Base-by-base conservation (phyloP, 1,140 invertebrate genomes). In the Phthorimaea operculella region DNA sequence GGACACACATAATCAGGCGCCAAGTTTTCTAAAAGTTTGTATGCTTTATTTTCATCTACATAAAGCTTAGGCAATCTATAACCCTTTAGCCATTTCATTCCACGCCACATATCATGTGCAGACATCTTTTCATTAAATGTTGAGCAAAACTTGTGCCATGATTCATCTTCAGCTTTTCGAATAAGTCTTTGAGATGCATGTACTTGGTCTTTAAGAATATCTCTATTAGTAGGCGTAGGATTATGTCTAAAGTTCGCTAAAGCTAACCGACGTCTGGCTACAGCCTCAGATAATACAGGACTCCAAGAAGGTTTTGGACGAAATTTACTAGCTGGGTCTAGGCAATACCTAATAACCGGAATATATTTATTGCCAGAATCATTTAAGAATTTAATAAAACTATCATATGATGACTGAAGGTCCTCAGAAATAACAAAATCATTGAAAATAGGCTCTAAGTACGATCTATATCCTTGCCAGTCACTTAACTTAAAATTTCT, bases 21-120 rank as follows among this genome's bases (percentile, higher is more conserved):
- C 45, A 63, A 21, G 44, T 11, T 42, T 11, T 42, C n/a, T 34
- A 66, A 39, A 11, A 63, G 36, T 0, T 52, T 7, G 7, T 51
- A 47, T 11, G 51, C 57, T 34, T n/a, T 45, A 1, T 18, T n/a
- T 48, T 52, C 33, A 47, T 54, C 14, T 9, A 63, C 36, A 39
- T 49, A 28, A 0, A 10, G 39, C 33, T 15, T 58, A 17, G 1
- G 5, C 0, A 11, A 11, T 21, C 21, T 16, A 18, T 61, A 45
- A 0, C 64, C 64, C 52, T 66, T 66, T 10, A 64, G 3, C 64
- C 64, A 67, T 28, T 33, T 60, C 62, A 67, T 67, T 33, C 34
- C 54, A 12, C 33, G 44, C 63, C 63, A 66, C 51, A 66, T 54
- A 14, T 66, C 53, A 18, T 28, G 34, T 11, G 51, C 33, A 12